Base-by-base conservation (phyloP, 2,888 invertebrate species). In the Abscondita cerata region DNA sequence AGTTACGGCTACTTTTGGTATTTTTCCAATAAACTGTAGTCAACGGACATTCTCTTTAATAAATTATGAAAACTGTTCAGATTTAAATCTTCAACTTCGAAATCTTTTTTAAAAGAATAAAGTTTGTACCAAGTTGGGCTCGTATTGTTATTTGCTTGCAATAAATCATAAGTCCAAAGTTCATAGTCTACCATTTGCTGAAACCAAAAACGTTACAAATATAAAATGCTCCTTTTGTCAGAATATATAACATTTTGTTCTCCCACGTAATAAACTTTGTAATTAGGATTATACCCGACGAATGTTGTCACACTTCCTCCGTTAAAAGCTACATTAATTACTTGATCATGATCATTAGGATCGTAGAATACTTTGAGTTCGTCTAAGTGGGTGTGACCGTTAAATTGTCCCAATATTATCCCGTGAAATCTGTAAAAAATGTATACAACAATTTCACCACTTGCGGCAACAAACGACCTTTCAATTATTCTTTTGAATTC, bases 371-470 rank as follows among this genome's bases (percentile, higher is more conserved):
- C 79, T 73, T 87, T 87, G 70, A 92, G 85, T 75, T 90, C 89
- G 70, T 94, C 93, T 0, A 84, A 84, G 74, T 95, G 94, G 0
- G 89, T 89, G 76, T 95, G 94, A 0, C 93, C 95, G 73, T 89
- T 92, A 77, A 95, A 95, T 77, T 94, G 91, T 0, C 87, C 93
- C 1, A n/a, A 34, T 34, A 36, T 52, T 12, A 11, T 40, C 6
- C 38, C 19, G 33, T 51, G 33, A n/a, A 31, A 48, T 25, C 44
- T 44, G 19, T n/a, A n/a, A n/a, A n/a, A n/a, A n/a, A n/a, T n/a
- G n/a, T n/a, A n/a, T n/a, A n/a, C n/a, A 40, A 40, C n/a, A 8
- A 6, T 40, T 40, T 13, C 41, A 6, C 5, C 41, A 40, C 12
- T 15, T 46, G n/a, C n/a, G n/a, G n/a, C n/a, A n/a, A n/a, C n/a